Conservation (phyloP, 1,140 invertebrate genomes). For the Hycleus phaleratus region DNA sequence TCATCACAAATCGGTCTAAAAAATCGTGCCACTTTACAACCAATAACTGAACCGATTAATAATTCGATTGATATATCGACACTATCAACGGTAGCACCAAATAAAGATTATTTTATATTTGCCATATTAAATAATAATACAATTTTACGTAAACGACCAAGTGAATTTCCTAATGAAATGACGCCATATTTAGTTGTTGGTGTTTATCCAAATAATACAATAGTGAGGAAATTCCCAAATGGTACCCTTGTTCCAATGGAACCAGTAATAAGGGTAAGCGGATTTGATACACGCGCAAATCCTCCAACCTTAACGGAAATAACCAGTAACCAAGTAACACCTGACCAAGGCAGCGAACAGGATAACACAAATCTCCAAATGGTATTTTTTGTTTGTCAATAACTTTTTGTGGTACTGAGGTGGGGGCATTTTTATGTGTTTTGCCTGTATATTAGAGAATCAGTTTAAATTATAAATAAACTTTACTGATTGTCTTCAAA, state of each 20-base stretch:
- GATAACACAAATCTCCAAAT: slow-evolving; percentile 30
- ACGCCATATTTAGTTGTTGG: slow-evolving; percentile 63
- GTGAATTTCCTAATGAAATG: slow-evolving; percentile 56
- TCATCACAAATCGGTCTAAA: not conserved
- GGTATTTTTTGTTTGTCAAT: slow-evolving; percentile 38
- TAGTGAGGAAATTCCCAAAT: slow-evolving; percentile 65
- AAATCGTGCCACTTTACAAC: not conserved
- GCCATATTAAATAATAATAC: slow-evolving; percentile 67
- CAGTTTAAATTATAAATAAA: too few relatives aligned
- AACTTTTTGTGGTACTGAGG: slow-evolving; percentile 28
- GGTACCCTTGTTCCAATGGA: slow-evolving; percentile 62
- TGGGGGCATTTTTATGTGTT: slow-evolving; percentile 17
- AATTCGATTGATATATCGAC: slow-evolving; percentile 30
- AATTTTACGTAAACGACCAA: slow-evolving; percentile 62
- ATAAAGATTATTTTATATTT: slow-evolving; percentile 60
- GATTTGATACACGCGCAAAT: slow-evolving; percentile 40
- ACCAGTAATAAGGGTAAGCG: slow-evolving; percentile 40
- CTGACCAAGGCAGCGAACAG: slow-evolving; percentile 20
- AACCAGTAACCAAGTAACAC: slow-evolving; percentile 42
- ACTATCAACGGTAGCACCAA: slow-evolving; percentile 15
- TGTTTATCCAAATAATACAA: slow-evolving; percentile 62
- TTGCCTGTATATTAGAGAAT: not conserved
- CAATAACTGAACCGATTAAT: slow-evolving; percentile 35
- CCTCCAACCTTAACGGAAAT: slow-evolving; percentile 38
- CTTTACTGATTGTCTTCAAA: too few relatives aligned